phyloP scores from a whole-genome alignment of 2,113 vertebrate genomes.

The Barnardius zonarius region DNA sequence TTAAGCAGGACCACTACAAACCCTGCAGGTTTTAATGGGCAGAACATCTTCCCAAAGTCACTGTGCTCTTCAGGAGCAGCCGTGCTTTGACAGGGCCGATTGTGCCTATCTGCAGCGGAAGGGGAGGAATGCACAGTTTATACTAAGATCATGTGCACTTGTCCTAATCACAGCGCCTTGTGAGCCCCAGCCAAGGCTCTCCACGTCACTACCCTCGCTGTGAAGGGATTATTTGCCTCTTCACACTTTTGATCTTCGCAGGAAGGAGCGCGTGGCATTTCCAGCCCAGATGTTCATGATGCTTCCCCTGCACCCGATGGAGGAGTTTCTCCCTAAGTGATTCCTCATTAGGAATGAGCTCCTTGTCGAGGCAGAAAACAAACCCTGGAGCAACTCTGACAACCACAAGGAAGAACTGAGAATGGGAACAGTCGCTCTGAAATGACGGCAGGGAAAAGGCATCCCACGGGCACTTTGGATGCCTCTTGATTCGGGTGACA shows the following conservation, averaged over 20 bases:
- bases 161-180: not conserved
- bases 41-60: not conserved
- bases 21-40: not conserved
- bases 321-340: not conserved
- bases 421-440: not conserved
- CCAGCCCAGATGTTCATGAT: not conserved
- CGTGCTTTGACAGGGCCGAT: not conserved
- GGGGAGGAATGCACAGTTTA: constrained; percentile 59
- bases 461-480: not conserved
- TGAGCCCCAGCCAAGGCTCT: not conserved
- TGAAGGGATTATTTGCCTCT: not conserved
- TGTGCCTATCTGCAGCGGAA: constrained; percentile 60
- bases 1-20: not conserved
- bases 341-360: not conserved
- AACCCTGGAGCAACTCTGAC: not conserved
- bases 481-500: accelerated
- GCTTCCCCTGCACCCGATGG: accelerated
- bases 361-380: not conserved
- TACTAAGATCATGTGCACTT: not conserved
- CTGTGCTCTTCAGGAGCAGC: not conserved
- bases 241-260: constrained; percentile 39
- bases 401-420: accelerated
- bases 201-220: not conserved
- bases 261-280: not conserved
- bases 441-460: not conserved